Evolutionary conservation across 2,797 vertebrate genomes (phyloP).

Genomic region (Rhinogobio ventralis): DNA sequence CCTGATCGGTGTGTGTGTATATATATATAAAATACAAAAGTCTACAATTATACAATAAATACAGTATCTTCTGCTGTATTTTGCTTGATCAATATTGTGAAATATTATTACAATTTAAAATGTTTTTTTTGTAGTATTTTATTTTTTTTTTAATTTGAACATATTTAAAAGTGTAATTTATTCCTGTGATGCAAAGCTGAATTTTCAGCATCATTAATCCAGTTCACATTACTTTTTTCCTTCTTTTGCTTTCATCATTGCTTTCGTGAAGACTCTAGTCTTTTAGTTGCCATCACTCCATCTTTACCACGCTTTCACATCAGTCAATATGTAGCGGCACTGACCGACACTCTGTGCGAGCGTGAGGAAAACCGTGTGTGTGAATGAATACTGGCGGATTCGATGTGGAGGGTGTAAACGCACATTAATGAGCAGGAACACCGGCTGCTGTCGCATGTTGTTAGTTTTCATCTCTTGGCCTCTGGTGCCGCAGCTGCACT

Average conservation of each 20-base stretch:
- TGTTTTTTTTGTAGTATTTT: no score
- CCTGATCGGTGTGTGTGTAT: no score
- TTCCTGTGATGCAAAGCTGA: no score
- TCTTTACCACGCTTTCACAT: background rate
- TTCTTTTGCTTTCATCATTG: background rate
- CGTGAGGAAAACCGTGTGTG: slow-evolving; percentile 15
- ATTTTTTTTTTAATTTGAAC: no score
- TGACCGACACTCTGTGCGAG: slow-evolving; percentile 62
- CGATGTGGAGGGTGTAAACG: slow-evolving; percentile 12
- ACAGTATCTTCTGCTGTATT: no score
- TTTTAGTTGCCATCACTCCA: background rate
- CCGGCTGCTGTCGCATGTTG: slow-evolving; percentile 26
- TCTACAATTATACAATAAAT: no score
- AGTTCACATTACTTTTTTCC: background rate
- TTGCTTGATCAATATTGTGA: no score
- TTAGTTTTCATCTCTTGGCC: slow-evolving; percentile 46
- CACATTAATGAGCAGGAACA: slow-evolving; percentile 50
- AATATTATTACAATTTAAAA: no score
- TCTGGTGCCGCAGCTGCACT: slow-evolving; percentile 30
- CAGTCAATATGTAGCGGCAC: background rate
- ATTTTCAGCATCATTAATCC: background rate
- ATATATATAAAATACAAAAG: no score
- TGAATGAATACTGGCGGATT: slow-evolving; percentile 27
- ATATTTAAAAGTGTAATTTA: no score
- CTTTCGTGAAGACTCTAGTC: background rate